phyloP scores from a whole-genome alignment of 2,113 vertebrate genomes.

The Melanocharis versteri region DNA sequence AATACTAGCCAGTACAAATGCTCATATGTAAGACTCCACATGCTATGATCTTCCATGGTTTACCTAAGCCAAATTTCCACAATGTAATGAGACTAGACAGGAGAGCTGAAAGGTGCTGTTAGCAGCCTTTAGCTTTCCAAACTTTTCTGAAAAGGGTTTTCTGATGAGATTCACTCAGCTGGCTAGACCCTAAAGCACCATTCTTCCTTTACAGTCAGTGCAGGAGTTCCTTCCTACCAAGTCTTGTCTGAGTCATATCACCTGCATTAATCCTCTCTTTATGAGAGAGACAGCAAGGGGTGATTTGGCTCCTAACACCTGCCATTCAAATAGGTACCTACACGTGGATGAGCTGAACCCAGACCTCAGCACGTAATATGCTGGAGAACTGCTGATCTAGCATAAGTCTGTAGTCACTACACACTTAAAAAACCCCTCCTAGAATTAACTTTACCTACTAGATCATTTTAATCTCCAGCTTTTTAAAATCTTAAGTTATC shows the following conservation, averaged over 20 bases:
- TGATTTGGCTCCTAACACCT: neutral
- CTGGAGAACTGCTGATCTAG: neutral
- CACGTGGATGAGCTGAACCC: neutral
- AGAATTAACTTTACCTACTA: neutral
- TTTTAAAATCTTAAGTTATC: neutral
- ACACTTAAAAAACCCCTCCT: neutral
- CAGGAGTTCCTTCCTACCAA: neutral
- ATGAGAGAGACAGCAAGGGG: neutral
- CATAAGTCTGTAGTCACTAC: neutral
- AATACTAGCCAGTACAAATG: neutral
- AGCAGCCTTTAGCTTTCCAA: neutral
- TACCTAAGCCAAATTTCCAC: neutral
- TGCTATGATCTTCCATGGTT: rapidly evolving
- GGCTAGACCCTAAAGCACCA: neutral
- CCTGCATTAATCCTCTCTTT: neutral
- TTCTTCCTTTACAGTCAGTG: neutral
- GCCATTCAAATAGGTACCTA: neutral
- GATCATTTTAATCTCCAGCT: neutral
- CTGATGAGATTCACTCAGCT: neutral
- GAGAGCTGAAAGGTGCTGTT: neutral
- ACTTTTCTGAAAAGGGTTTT: neutral
- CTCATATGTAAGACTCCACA: neutral
- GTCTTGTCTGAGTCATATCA: neutral
- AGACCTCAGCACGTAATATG: neutral
- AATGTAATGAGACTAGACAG: neutral